These are phyloP conservation scores for Aspidapion aeneum DNA, from an alignment of 2,888 invertebrate genomes.

Conservation along the genomic window DNA sequence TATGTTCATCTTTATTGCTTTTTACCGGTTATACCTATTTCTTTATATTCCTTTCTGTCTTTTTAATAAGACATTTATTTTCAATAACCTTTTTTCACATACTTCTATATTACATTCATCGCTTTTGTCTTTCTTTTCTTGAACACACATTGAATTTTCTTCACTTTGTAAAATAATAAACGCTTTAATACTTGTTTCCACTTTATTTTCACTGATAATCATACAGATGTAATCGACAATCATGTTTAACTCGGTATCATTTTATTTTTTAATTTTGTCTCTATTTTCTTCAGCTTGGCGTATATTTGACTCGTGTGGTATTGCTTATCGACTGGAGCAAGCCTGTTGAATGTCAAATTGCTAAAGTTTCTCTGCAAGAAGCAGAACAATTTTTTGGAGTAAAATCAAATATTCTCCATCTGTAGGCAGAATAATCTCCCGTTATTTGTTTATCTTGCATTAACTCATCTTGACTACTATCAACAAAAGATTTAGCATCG, in stretches of 20 bases:
- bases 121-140: too few species aligned
- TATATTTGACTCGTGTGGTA: slow-evolving; percentile 1
- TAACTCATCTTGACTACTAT: slow-evolving; percentile 29
- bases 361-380: slow-evolving; percentile 16
- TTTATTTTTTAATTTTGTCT: not conserved
- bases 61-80: too few species aligned
- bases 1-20: too few species aligned
- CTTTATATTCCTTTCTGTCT: too few species aligned
- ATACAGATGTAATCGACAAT: not conserved
- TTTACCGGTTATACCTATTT: too few species aligned
- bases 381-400: slow-evolving; percentile 12
- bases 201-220: not conserved
- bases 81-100: too few species aligned
- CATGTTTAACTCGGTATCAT: not conserved
- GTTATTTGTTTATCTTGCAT: slow-evolving; percentile 36
- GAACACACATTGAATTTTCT: too few species aligned
- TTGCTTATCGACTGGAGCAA: slow-evolving; percentile 14
- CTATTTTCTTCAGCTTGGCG: not conserved
- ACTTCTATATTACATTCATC: too few species aligned
- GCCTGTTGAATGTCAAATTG: slow-evolving; percentile 22
- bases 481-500: not conserved
- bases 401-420: slow-evolving; percentile 42
- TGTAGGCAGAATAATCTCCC: slow-evolving; percentile 37
- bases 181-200: not conserved
- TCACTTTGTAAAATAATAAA: not conserved